phyloP scores from a whole-genome alignment of 92 coral and sea anemone species.

The Epizoanthus rinbou region DNA sequence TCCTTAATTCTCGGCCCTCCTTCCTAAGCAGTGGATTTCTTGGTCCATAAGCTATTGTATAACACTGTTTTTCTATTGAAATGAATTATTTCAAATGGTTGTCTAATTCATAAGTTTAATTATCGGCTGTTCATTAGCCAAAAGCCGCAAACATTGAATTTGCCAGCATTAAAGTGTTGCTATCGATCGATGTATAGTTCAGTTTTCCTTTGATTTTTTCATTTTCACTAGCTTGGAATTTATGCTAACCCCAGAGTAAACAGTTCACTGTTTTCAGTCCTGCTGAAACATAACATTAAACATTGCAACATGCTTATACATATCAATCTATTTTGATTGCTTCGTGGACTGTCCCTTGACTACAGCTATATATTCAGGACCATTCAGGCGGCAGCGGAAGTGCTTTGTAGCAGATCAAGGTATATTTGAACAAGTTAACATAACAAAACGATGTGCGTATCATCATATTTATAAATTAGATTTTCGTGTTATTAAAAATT shows the following conservation, averaged over 20 bases:
- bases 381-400: not conserved
- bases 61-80: too few relatives aligned
- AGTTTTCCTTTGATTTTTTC: slow-evolving; percentile 35
- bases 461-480: not conserved
- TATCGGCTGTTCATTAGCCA: not conserved
- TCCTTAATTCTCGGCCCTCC: too few relatives aligned
- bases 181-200: not conserved
- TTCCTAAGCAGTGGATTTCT: too few relatives aligned
- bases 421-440: not conserved
- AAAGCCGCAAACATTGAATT: not conserved
- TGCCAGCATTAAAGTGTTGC: not conserved
- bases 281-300: slow-evolving; percentile 38
- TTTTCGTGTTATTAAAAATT: not conserved
- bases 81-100: too few relatives aligned
- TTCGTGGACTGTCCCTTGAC: too few relatives aligned
- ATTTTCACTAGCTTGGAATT: not conserved
- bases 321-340: too few relatives aligned
- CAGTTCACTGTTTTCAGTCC: slow-evolving; percentile 23
- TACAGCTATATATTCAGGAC: not conserved
- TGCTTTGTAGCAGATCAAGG: not conserved
- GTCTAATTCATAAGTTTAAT: too few relatives aligned
- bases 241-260: not conserved
- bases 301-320: slow-evolving; percentile 4
- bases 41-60: too few relatives aligned
- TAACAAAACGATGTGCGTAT: not conserved